These are phyloP conservation scores for Lampris incognitus DNA, from an alignment of 2,113 vertebrate genomes.

Conservation along the genomic window DNA sequence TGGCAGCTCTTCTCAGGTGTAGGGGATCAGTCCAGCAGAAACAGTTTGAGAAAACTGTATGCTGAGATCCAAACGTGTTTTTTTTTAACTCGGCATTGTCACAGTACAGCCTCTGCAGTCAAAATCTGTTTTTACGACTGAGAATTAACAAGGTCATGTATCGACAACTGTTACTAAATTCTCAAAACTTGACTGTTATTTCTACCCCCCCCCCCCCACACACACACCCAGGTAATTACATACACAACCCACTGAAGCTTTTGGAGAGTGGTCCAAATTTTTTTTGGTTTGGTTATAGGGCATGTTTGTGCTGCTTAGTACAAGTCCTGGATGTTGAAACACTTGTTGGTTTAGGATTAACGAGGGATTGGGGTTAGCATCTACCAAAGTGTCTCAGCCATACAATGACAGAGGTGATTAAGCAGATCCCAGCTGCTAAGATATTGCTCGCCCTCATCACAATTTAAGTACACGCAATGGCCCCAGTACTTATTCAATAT, in stretches of 20 bases:
- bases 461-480: not conserved
- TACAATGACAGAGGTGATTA: slow-evolving; percentile 56
- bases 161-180: too few relatives aligned
- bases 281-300: not conserved
- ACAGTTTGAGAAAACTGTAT: not conserved
- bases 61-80: not conserved
- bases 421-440: slow-evolving; percentile 26
- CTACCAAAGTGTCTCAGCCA: slow-evolving; percentile 55
- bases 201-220: not conserved
- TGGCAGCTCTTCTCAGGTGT: too few relatives aligned
- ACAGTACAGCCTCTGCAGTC: not conserved
- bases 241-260: not conserved
- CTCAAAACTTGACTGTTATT: too few relatives aligned
- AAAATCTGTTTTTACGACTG: too few relatives aligned
- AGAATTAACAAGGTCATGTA: too few relatives aligned
- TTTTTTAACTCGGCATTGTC: not conserved
- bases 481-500: too few relatives aligned
- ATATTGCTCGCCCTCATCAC: not conserved
- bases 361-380: slow-evolving; percentile 62
- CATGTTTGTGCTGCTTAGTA: slow-evolving; percentile 46
- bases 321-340: slow-evolving; percentile 58
- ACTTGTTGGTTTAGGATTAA: slow-evolving; percentile 71
- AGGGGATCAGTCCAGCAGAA: not conserved
- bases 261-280: not conserved
- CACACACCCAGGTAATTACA: slow-evolving; percentile 13